These are phyloP conservation scores for Oncorhynchus gorbuscha DNA, from an alignment of 2,113 vertebrate genomes.

Conservation along the genomic window DNA sequence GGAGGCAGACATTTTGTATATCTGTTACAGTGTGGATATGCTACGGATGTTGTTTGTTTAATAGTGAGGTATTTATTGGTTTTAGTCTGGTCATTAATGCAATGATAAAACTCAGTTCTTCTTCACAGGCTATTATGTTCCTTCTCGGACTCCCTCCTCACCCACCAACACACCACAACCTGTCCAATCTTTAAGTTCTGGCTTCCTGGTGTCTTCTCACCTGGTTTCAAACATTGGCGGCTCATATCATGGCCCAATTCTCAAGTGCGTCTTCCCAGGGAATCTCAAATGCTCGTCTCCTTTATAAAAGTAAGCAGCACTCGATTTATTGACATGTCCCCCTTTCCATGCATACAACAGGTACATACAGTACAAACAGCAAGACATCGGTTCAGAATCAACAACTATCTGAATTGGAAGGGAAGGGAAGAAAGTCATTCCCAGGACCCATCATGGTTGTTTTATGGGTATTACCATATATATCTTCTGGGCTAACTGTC, in stretches of 20 bases:
- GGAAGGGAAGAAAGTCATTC: background rate
- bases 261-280: background rate
- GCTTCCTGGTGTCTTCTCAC: background rate
- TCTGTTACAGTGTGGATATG: background rate
- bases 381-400: background rate
- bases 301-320: slow-evolving; percentile 9
- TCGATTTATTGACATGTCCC: background rate
- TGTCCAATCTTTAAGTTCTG: slow-evolving; percentile 14
- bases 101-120: background rate
- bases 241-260: background rate
- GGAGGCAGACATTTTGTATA: background rate
- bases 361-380: background rate
- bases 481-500: slow-evolving; percentile 10
- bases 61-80: background rate
- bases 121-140: background rate
- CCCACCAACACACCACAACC: background rate
- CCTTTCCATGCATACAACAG: slow-evolving; percentile 6
- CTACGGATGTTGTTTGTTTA: background rate
- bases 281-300: background rate
- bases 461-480: slow-evolving; percentile 25
- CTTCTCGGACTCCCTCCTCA: slow-evolving; percentile 3
- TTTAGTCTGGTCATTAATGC: background rate
- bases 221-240: background rate
- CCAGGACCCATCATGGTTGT: background rate
- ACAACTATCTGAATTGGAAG: background rate